A percentile compares a stretch with the other conserved stretches of the same genome.
phyloP scores from a whole-genome alignment of 2,888 invertebrate genomes.

The Drosophila greeni region DNA sequence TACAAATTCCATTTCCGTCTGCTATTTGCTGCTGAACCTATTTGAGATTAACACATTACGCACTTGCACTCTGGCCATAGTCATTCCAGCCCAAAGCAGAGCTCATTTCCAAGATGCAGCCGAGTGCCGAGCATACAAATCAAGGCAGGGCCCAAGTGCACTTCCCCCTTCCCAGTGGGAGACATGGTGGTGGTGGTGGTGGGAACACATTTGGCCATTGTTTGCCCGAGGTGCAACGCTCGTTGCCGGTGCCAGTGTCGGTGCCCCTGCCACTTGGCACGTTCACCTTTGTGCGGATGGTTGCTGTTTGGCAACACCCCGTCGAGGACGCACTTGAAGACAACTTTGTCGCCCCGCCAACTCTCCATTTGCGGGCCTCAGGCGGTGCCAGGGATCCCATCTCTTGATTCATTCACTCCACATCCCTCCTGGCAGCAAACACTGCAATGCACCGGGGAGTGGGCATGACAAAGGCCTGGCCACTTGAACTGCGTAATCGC shows the following conservation, averaged over 20 bases:
- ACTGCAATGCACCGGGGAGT: not conserved
- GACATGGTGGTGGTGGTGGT: too few relatives aligned
- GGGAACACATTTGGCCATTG: conserved; percentile 53
- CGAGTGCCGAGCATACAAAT: conserved; percentile 41
- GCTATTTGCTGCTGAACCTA: not conserved
- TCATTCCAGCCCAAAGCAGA: conserved; percentile 33
- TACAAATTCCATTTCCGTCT: not conserved
- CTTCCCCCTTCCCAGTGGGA: not conserved
- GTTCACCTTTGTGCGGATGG: conserved; percentile 56
- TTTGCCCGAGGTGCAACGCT: conserved; percentile 62
- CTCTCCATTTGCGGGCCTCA: conserved; percentile 33
- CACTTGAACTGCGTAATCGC: conserved; percentile 69
- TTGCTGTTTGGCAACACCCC: conserved; percentile 62
- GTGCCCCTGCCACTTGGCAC: conserved; percentile 61
- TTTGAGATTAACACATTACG: conserved; percentile 28
- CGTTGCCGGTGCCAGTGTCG: conserved; percentile 27
- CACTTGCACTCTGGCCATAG: conserved; percentile 45
- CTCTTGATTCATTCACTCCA: conserved; percentile 6
- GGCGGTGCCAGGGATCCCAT: conserved; percentile 18
- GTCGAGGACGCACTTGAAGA: conserved; percentile 66
- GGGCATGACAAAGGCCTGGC: conserved; percentile 33
- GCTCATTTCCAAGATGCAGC: conserved; percentile 30
- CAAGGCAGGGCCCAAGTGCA: conserved; percentile 26
- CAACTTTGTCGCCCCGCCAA: conserved; percentile 65
- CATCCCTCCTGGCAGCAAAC: conserved; percentile 12